A percentile compares a stretch with the other conserved stretches of the same genome.
Conservation (phyloP, 2,797 vertebrate genomes). For the Pseudochaenichthys georgianus region DNA sequence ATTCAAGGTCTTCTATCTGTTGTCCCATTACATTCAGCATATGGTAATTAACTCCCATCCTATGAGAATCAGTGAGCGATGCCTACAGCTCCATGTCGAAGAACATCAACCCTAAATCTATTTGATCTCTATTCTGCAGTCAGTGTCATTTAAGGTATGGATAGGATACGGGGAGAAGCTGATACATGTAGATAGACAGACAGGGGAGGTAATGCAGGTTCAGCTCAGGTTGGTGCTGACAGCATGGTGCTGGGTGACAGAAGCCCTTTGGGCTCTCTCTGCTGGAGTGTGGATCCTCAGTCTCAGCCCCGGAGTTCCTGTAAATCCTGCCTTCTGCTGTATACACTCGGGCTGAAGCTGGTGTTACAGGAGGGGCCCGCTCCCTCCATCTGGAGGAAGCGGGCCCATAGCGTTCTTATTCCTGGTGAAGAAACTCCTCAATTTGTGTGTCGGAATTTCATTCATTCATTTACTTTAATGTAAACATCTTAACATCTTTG, state of each 20-base stretch:
- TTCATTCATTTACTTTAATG: too few relatives aligned
- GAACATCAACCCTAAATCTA: constrained; percentile 6
- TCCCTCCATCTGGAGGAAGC: constrained; percentile 70
- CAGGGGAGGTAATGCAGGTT: constrained; percentile 9
- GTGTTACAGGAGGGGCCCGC: constrained; percentile 49
- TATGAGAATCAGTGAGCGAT: not conserved
- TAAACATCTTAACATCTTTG: too few relatives aligned
- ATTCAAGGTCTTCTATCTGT: constrained; percentile 46
- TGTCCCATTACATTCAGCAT: constrained; percentile 40
- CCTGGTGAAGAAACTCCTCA: constrained; percentile 3
- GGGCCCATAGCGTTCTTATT: constrained; percentile 3
- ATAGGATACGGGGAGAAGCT: constrained; percentile 5
- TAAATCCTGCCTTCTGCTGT: constrained; percentile 83
- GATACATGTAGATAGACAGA: constrained; percentile 6
- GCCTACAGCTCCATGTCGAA: constrained; percentile 13
- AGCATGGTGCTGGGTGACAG: constrained; percentile 61
- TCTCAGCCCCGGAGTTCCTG: constrained; percentile 70
- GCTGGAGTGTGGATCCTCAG: constrained; percentile 64
- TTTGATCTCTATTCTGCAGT: constrained; percentile 28
- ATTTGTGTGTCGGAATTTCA: too few relatives aligned
- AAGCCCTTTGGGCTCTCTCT: constrained; percentile 64
- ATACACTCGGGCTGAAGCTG: constrained; percentile 66
- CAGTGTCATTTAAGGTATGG: constrained; percentile 19
- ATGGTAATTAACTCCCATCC: not conserved
- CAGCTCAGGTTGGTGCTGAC: constrained; percentile 44